These are phyloP conservation scores for Thumatha senex DNA, from an alignment of 2,888 invertebrate genomes.

Conservation along the genomic window DNA sequence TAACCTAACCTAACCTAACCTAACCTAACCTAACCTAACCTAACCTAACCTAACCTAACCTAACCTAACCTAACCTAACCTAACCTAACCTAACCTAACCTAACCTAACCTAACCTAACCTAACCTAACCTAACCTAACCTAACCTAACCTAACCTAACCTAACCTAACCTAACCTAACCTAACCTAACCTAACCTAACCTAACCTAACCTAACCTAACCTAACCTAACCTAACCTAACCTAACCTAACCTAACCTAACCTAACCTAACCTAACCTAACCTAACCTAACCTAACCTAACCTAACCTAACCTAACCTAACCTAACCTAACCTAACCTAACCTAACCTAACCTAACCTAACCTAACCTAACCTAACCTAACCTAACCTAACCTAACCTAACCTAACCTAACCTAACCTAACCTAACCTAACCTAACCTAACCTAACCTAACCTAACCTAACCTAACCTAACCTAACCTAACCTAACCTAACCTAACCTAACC, in stretches of 20 bases:
- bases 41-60: conserved; percentile 6
- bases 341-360: background rate
- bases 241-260: conserved; percentile 6
- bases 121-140: conserved; percentile 17
- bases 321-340: background rate
- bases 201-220: conserved; percentile 10
- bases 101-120: conserved; percentile 19
- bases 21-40: conserved; percentile 4
- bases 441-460: background rate
- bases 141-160: conserved; percentile 21
- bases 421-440: background rate
- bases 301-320: background rate
- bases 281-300: conserved; percentile 2
- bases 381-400: background rate
- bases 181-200: conserved; percentile 15
- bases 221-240: conserved; percentile 12
- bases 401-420: background rate
- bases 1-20: conserved; percentile 9
- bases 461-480: background rate
- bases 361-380: background rate
- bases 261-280: conserved; percentile 3
- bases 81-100: conserved; percentile 21
- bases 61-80: conserved; percentile 20
- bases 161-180: conserved; percentile 12
- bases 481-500: background rate